Percentiles rank a stretch among this genome's conserved stretches.
These are phyloP conservation scores for Drosophila truncata DNA, from an alignment of 1,140 invertebrate genomes.

Conservation along the genomic window DNA sequence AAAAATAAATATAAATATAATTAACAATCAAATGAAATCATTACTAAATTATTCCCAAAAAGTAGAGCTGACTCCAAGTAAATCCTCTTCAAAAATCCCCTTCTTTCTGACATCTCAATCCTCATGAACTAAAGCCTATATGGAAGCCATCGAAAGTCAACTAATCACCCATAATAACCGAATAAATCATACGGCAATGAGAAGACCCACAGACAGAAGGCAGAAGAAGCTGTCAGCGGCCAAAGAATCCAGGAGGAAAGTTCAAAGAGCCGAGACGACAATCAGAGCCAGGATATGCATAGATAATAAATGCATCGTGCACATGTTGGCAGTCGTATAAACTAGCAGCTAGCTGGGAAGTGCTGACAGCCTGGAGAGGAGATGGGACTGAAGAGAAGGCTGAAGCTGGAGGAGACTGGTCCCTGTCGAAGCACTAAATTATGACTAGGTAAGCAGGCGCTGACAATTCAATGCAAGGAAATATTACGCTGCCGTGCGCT, in stretches of 20 bases:
- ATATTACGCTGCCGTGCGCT: conserved; percentile 36
- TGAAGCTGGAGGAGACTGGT: conserved; percentile 32
- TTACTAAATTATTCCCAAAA: not conserved
- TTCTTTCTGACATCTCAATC: conserved; percentile 26
- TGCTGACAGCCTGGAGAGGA: conserved; percentile 58
- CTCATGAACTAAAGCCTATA: not conserved
- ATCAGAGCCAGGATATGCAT: conserved; percentile 66
- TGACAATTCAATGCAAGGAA: conserved; percentile 76
- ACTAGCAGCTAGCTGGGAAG: conserved; percentile 58
- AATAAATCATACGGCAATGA: conserved; percentile 41
- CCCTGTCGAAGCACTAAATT: conserved; percentile 69
- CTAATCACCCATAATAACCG: conserved; percentile 41
- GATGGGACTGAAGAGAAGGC: conserved; percentile 15
- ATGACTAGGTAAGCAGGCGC: conserved; percentile 70
- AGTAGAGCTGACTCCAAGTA: too few relatives aligned
- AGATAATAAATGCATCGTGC: conserved; percentile 40
- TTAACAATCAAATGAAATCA: not conserved
- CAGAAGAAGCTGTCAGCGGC: conserved; percentile 24
- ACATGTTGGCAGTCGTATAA: conserved; percentile 44
- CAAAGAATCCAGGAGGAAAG: conserved; percentile 45
- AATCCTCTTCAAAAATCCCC: not conserved
- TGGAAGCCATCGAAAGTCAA: conserved; percentile 22
- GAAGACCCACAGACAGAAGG: conserved; percentile 31
- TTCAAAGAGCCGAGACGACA: conserved; percentile 66
- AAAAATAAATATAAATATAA: not conserved